phyloP scores from a whole-genome alignment of 2,888 invertebrate species.

The Leptopilina syphax region DNA sequence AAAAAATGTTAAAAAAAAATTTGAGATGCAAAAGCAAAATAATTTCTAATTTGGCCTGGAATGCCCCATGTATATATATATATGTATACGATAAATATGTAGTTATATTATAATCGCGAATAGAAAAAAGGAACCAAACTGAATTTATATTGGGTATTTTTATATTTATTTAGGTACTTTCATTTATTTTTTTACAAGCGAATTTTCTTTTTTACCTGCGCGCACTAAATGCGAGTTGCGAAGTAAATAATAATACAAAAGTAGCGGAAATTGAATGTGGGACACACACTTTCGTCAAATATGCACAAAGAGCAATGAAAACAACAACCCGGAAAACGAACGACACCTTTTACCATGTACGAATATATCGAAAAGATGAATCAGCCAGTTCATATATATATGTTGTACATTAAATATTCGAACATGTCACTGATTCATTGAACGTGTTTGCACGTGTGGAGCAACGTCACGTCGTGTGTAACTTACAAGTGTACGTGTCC shows the following conservation, averaged over 20 bases:
- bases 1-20: too few relatives aligned
- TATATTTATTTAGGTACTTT: not conserved
- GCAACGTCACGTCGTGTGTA: conserved; percentile 34
- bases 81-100: not conserved
- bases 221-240: not conserved
- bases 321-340: conserved; percentile 40
- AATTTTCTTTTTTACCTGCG: too few relatives aligned
- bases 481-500: conserved; percentile 33
- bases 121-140: conserved; percentile 2
- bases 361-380: conserved; percentile 36
- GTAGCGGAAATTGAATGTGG: conserved; percentile 33
- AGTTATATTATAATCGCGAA: not conserved
- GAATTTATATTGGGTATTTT: too few relatives aligned
- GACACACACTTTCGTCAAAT: conserved; percentile 26
- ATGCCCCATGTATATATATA: too few relatives aligned
- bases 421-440: conserved; percentile 37
- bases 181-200: not conserved
- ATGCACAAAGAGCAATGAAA: conserved; percentile 36
- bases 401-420: conserved; percentile 31
- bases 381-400: not conserved
- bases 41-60: too few relatives aligned
- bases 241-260: not conserved
- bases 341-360: conserved; percentile 38
- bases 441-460: conserved; percentile 33
- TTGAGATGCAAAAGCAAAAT: too few relatives aligned